These are phyloP conservation scores for Andrena praecox DNA, from an alignment of 2,888 invertebrate genomes.

Conservation along the genomic window DNA sequence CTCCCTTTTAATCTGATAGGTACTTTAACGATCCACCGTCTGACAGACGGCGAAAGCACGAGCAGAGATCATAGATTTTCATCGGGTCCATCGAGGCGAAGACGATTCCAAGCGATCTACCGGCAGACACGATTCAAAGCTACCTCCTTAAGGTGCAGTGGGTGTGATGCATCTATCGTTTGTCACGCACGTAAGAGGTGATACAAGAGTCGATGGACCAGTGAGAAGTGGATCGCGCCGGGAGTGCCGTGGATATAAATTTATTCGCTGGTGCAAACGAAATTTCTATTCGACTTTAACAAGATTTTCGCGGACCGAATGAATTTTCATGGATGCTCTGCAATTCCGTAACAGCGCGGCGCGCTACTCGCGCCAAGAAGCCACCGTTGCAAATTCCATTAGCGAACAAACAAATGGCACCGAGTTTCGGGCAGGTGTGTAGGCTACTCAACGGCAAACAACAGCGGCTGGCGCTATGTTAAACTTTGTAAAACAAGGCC, in stretches of 20 bases:
- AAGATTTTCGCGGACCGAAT: not conserved
- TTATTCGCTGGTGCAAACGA: constrained; percentile 14
- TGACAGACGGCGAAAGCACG: too few relatives aligned
- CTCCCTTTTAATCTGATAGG: too few relatives aligned
- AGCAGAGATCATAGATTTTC: too few relatives aligned
- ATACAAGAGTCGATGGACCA: constrained; percentile 1
- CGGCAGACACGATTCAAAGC: not conserved
- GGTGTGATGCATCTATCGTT: not conserved
- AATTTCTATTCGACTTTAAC: constrained; percentile 33
- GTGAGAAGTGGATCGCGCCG: not conserved
- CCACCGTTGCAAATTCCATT: constrained; percentile 12
- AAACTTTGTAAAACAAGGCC: too few relatives aligned
- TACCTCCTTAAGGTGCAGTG: not conserved
- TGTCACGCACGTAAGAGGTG: constrained; percentile 2
- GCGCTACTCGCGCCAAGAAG: not conserved
- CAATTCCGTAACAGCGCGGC: constrained; percentile 11
- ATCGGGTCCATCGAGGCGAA: not conserved
- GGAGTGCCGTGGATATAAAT: constrained; percentile 17
- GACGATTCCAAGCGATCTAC: not conserved
- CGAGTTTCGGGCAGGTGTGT: not conserved
- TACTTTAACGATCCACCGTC: too few relatives aligned
- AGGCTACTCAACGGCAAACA: too few relatives aligned
- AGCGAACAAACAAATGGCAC: constrained; percentile 20
- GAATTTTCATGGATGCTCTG: not conserved
- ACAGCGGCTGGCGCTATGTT: too few relatives aligned